A percentile compares a stretch with the other conserved stretches of the same genome.
These are phyloP conservation scores for Sebastes nivosus DNA, from an alignment of 2,797 vertebrate genomes.

Conservation along the genomic window DNA sequence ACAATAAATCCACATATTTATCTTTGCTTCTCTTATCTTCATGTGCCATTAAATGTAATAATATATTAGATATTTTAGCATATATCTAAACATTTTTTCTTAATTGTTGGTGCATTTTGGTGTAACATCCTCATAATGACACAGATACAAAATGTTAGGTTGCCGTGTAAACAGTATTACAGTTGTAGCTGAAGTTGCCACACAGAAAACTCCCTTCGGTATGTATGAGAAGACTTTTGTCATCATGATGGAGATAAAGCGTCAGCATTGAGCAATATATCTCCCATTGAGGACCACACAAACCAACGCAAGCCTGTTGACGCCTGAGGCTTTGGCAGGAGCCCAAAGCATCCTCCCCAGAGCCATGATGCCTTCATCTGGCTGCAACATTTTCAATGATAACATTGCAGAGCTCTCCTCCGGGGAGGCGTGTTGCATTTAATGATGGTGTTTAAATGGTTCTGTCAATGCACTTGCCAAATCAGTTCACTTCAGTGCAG, in stretches of 20 bases:
- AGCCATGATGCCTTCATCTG: slow-evolving; percentile 80
- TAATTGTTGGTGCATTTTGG: not conserved
- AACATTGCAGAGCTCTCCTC: slow-evolving; percentile 69
- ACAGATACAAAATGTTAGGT: not conserved
- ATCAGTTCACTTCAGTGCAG: slow-evolving; percentile 56
- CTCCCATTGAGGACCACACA: slow-evolving; percentile 78
- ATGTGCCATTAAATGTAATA: not conserved
- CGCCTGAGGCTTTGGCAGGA: slow-evolving; percentile 81
- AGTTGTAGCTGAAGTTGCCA: slow-evolving; percentile 42
- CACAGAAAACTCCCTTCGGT: slow-evolving; percentile 38
- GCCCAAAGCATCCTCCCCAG: slow-evolving; percentile 76
- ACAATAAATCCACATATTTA: not conserved
- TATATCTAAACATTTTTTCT: not conserved
- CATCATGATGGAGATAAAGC: slow-evolving; percentile 66
- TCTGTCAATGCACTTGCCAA: slow-evolving; percentile 78
- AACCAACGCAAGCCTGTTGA: slow-evolving; percentile 78
- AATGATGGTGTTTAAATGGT: slow-evolving; percentile 75
- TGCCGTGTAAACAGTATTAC: slow-evolving; percentile 38
- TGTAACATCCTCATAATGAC: not conserved
- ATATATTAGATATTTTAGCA: not conserved
- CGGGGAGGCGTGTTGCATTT: slow-evolving; percentile 70
- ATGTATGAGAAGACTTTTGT: slow-evolving; percentile 52
- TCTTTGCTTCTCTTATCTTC: not conserved
- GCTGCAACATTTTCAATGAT: slow-evolving; percentile 81
- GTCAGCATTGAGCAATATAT: slow-evolving; percentile 73